These are phyloP conservation scores for Diplodus puntazzo DNA, from an alignment of 2,797 vertebrate genomes.

Conservation along the genomic window DNA sequence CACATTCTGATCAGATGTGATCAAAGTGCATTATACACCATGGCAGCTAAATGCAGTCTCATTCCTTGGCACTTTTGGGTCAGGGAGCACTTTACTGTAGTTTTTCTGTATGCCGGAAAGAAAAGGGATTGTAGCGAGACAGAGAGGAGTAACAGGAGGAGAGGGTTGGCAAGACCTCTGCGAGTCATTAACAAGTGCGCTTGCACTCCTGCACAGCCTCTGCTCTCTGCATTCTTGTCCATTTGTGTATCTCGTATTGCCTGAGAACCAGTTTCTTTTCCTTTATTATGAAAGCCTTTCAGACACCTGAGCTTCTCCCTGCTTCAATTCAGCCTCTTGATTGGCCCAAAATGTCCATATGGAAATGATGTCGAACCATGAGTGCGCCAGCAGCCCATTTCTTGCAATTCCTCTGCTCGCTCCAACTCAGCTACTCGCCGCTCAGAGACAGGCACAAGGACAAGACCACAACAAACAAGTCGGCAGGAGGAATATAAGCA, in stretches of 20 bases:
- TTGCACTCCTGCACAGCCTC: constrained; percentile 20
- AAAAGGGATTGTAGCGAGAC: not conserved
- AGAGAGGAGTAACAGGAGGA: constrained; percentile 24
- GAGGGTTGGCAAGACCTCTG: constrained; percentile 49
- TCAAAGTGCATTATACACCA: constrained; percentile 75
- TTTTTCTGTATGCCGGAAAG: constrained; percentile 23
- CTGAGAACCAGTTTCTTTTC: constrained; percentile 44
- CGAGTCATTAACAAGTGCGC: constrained; percentile 51
- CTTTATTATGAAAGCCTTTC: constrained; percentile 67
- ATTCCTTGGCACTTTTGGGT: constrained; percentile 70
- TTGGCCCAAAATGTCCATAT: constrained; percentile 74
- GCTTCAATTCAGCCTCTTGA: constrained; percentile 62
- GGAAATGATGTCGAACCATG: constrained; percentile 68
- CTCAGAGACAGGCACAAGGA: constrained; percentile 42
- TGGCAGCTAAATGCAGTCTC: constrained; percentile 59
- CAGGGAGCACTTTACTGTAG: constrained; percentile 61
- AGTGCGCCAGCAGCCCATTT: constrained; percentile 64
- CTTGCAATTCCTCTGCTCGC: constrained; percentile 56
- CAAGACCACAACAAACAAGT: constrained; percentile 45
- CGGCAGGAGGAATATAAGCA: constrained; percentile 36
- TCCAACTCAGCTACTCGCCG: constrained; percentile 57
- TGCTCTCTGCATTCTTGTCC: constrained; percentile 44
- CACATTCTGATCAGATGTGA: constrained; percentile 71
- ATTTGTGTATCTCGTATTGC: constrained; percentile 42
- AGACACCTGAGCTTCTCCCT: constrained; percentile 73